Conservation (phyloP, 2,113 vertebrate species). For the Ranitomeya imitator region DNA sequence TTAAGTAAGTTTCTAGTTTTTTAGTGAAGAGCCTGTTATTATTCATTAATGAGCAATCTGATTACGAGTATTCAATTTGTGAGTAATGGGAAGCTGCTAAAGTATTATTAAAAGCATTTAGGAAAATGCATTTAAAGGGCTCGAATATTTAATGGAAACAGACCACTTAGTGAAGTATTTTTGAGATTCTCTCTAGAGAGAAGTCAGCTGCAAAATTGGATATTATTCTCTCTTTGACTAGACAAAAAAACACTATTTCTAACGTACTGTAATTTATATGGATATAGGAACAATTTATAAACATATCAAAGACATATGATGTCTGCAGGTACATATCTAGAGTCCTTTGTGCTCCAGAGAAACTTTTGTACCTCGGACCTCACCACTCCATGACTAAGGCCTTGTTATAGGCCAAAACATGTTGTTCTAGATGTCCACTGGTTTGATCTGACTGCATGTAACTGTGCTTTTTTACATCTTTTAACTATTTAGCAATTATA, state of each 20-base stretch:
- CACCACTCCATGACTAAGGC: too few relatives aligned
- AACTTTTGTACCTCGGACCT: too few relatives aligned
- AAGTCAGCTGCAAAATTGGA: neutral
- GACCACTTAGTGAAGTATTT: slow-evolving; percentile 11
- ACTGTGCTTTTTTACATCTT: too few relatives aligned
- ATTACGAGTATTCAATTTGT: neutral
- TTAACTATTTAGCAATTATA: too few relatives aligned
- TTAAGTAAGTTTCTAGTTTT: neutral
- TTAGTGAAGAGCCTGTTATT: neutral
- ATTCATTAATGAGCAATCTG: slow-evolving; percentile 1
- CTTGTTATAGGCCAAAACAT: too few relatives aligned
- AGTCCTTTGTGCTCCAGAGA: too few relatives aligned
- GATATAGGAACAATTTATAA: too few relatives aligned
- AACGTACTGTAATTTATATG: neutral
- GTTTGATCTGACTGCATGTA: too few relatives aligned
- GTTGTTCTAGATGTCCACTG: too few relatives aligned
- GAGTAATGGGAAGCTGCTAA: slow-evolving; percentile 1
- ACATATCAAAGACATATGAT: too few relatives aligned
- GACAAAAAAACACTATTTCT: neutral
- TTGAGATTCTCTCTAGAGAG: neutral
- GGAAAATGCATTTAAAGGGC: neutral
- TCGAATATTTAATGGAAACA: neutral
- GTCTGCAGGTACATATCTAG: too few relatives aligned
- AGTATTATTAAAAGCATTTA: neutral
- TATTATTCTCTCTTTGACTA: neutral